Percentiles rank a stretch among this genome's conserved stretches.
phyloP scores from a whole-genome alignment of 2,797 vertebrate species.

The Antrozous pallidus region DNA sequence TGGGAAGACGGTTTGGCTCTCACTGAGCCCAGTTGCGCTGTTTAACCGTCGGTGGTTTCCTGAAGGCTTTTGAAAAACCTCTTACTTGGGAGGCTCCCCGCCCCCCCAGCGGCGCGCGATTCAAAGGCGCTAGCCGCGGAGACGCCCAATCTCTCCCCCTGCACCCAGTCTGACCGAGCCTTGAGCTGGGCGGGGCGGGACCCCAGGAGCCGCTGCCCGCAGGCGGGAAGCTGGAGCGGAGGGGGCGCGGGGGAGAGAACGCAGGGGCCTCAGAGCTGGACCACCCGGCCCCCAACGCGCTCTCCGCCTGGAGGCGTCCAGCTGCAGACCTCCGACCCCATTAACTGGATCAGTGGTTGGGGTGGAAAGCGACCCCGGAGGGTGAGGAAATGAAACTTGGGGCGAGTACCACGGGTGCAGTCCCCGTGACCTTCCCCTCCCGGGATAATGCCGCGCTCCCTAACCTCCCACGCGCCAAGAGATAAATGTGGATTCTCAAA shows the following conservation, averaged over 20 bases:
- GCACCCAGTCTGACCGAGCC: not conserved
- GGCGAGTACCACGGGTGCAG: constrained; percentile 43
- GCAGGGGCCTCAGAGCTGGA: not conserved
- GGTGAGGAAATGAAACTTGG: constrained; percentile 76
- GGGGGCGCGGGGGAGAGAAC: not conserved
- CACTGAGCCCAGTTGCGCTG: not conserved
- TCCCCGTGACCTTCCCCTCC: constrained; percentile 66
- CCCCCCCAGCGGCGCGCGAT: constrained; percentile 75
- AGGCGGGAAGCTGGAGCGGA: not conserved
- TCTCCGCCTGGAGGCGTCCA: not conserved
- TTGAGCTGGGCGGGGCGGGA: not conserved
- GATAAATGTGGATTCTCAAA: not conserved
- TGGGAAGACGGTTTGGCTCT: constrained; percentile 51
- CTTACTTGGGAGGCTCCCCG: constrained; percentile 58
- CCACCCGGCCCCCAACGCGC: not conserved
- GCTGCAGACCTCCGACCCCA: constrained; percentile 49
- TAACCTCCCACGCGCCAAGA: not conserved
- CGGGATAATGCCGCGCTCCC: constrained; percentile 37
- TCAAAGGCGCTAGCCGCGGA: constrained; percentile 61
- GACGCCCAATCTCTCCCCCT: constrained; percentile 43
- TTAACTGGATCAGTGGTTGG: constrained; percentile 3
- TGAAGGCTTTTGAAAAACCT: constrained; percentile 76
- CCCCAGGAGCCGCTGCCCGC: not conserved
- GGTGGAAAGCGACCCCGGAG: constrained; percentile 32
- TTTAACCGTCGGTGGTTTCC: constrained; percentile 84